Percentiles rank a stretch among this genome's conserved stretches.
Evolutionary conservation across 2,888 invertebrate genomes (phyloP).

Genomic region (Yponomeuta plumbellus): DNA sequence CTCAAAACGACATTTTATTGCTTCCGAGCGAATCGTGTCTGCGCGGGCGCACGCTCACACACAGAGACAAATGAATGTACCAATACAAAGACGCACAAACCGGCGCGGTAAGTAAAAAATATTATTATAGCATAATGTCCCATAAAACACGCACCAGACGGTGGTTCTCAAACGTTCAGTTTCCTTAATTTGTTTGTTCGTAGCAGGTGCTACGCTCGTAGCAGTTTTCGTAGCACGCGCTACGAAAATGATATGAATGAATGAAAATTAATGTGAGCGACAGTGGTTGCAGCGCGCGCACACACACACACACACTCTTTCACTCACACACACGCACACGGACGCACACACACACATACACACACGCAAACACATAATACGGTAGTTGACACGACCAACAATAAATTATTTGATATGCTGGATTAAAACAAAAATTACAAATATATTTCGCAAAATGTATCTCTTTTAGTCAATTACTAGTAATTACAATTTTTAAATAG

Average conservation of each 20-base stretch:
- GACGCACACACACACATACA: too few relatives aligned
- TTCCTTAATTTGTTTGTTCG: constrained; percentile 23
- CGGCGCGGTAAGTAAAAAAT: constrained; percentile 75
- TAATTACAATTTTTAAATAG: too few relatives aligned
- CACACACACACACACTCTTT: too few relatives aligned
- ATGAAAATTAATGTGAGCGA: neutral
- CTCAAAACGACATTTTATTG: constrained; percentile 57
- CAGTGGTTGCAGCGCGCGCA: too few relatives aligned
- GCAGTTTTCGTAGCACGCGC: constrained; percentile 24
- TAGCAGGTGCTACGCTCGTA: constrained; percentile 28
- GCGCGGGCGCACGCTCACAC: constrained; percentile 42
- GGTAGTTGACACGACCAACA: too few relatives aligned
- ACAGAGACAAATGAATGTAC: constrained; percentile 28
- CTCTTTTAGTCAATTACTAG: too few relatives aligned
- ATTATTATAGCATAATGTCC: constrained; percentile 71
- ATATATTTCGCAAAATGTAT: too few relatives aligned
- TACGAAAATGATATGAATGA: too few relatives aligned
- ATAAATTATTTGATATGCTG: too few relatives aligned
- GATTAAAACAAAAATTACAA: too few relatives aligned
- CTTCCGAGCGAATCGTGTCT: constrained; percentile 18
- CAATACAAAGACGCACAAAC: constrained; percentile 33
- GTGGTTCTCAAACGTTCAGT: neutral
- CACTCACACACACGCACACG: too few relatives aligned
- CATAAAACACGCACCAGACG: constrained; percentile 55
- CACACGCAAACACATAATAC: too few relatives aligned